phyloP scores from a whole-genome alignment of 1,140 invertebrate genomes.

The Zaprionus lachaisei region DNA sequence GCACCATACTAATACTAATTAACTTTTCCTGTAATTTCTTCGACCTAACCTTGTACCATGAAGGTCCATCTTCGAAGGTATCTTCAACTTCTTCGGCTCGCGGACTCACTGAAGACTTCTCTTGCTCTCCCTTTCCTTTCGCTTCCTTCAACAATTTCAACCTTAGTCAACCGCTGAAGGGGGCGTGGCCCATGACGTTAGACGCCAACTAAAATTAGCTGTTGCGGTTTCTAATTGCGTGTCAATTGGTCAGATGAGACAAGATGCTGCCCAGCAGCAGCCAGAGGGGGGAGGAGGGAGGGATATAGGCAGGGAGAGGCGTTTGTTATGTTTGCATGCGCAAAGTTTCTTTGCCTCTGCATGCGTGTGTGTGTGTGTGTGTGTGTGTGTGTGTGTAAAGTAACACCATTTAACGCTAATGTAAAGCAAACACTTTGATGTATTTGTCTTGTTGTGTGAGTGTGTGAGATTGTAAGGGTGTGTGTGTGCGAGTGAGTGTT shows the following conservation, averaged over 20 bases:
- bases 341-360: constrained; percentile 51
- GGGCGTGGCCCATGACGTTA: constrained; percentile 5
- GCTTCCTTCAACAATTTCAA: neutral
- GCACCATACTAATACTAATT: neutral
- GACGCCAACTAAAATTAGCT: constrained; percentile 2
- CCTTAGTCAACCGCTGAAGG: neutral
- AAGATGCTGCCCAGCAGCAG: constrained; percentile 34
- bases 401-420: constrained; percentile 83
- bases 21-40: neutral
- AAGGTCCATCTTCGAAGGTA: too few species aligned
- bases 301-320: too few species aligned
- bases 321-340: constrained; percentile 55
- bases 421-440: constrained; percentile 79
- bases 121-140: neutral
- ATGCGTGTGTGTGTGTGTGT: constrained; percentile 20
- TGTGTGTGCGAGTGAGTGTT: constrained; percentile 42
- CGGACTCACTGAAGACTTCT: neutral
- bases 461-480: constrained; percentile 28
- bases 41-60: neutral
- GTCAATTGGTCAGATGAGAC: constrained; percentile 51
- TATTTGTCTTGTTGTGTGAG: constrained; percentile 68
- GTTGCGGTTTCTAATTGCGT: constrained; percentile 73
- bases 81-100: too few species aligned
- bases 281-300: neutral
- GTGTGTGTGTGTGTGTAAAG: constrained; percentile 59